Evolutionary conservation across 2,888 invertebrate genomes (phyloP), one percentile per base, ranked within the genome.

Genomic region (Auanema sp.): DNA sequence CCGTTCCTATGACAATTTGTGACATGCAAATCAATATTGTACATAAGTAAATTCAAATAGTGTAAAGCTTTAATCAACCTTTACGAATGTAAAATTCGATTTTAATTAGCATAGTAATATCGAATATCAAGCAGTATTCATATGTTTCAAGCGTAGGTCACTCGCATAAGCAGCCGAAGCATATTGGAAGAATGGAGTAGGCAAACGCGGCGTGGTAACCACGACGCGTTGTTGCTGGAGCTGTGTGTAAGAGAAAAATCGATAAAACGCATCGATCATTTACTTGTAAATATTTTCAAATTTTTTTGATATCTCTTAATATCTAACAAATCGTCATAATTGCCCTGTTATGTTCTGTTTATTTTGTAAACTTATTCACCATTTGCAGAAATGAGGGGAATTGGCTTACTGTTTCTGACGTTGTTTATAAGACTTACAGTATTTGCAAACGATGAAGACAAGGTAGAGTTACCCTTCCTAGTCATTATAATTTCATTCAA

Each of bases 231-330:
- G 33, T 33, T 33, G 33, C 33, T 33, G 33, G 33, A 33, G 33
- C 33, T 33, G 33, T 33, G 33, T 33, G 33, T 33, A 33, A 33
- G 33, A 33, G 16, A 62, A 62, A 62, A 62, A 62, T 62, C 18
- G 57, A 62, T 62, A 62, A 62, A 56, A 25, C 33, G 33, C 16
- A 47, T 47, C 23, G 2, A 21, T 47, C 23, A 18, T 47, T 47
- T 47, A 8, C 47, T 16, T 47, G 47, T 18, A 47, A 47, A 47
- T 47, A 21, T 16, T 47, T 47, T 11, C 8, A 11, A 47, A 2
- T 18, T 23, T 23, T 18, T 47, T 47, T 8, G 47, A 47, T 8
- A 47, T 47, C 23, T 47, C 11, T 47, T 0, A 2, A 47, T 2
- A 2, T 47, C 33, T 3, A 5, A 33, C 3, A 5, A 3, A 33